Base-by-base conservation (phyloP, 2,797 vertebrate genomes). In the Acanthis flammea region DNA sequence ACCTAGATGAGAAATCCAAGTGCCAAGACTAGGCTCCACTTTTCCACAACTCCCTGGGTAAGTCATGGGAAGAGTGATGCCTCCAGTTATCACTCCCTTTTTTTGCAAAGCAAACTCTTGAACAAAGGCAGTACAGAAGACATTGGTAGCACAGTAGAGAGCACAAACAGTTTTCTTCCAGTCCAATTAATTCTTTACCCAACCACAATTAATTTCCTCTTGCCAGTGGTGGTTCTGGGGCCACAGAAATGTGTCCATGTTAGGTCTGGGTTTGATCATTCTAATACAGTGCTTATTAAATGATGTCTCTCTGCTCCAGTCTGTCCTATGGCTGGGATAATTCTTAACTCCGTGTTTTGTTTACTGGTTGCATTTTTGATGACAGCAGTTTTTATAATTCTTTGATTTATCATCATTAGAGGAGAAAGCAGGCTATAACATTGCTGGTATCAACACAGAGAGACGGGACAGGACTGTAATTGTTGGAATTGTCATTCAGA, bases 401-500 rank as follows among this genome's bases (percentile, higher is more conserved):
- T 82, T 85, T 89, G 61, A 82, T 82, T 90, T 91, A 75, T 53
- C 78, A 74, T 27, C 33, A 60, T 50, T 63, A 28, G 27, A 68
- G 74, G 24, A 76, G 53, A 79, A 92, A 82, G 37, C 54, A 89
- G 23, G 39, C 45, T 79, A 15, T 22, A 61, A 58, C 5, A n/a
- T 62, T 70, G 71, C 74, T 79, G 71, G 42, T 93, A 72, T 82
- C 74, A 93, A 57, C 57, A 67, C 27, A 70, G 51, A 63, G 47
- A 86, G 77, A 76, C 1, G 6, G 77, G 77, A 82, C 77, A 93
- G 83, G 60, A 48, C 83, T 92, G 12, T 89, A 92, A 79, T 68
- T 94, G 74, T 74, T 86, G 76, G 55, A 86, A 79, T 72, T 88
- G 51, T 92, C 88, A 62, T 77, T 92, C 81, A 74, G 55, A 68